Percentiles rank a stretch among this genome's conserved stretches.
Conservation (phyloP, 92 coral and sea anemone species). For the Diadumene lineata region DNA sequence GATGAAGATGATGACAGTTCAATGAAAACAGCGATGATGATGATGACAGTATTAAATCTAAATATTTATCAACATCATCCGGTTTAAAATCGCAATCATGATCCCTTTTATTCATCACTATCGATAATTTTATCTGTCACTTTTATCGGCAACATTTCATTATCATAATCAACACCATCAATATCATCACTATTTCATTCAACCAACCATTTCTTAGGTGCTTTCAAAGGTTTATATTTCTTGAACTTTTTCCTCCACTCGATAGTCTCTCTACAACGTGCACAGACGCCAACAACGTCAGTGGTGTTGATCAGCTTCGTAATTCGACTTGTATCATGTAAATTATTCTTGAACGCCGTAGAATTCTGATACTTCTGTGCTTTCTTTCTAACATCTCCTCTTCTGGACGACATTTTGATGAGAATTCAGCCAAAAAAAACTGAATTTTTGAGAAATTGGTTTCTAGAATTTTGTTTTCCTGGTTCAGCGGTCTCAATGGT, state of each 20-base stretch:
- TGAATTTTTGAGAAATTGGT: background rate
- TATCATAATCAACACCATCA: background rate
- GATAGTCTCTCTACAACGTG: constrained; percentile 78
- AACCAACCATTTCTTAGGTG: constrained; percentile 93
- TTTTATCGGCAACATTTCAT: background rate
- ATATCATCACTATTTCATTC: background rate
- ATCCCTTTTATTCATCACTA: too few species aligned
- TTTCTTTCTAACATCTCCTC: constrained; percentile 72
- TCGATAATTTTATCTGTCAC: background rate
- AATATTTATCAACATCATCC: too few species aligned
- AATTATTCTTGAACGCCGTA: constrained; percentile 73
- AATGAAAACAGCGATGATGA: background rate
- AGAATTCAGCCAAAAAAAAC: background rate
- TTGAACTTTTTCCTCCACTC: constrained; percentile 94
- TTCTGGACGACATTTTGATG: constrained; percentile 63
- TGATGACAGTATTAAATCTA: too few species aligned
- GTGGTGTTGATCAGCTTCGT: constrained; percentile 69
- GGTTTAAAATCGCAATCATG: too few species aligned
- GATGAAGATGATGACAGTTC: background rate
- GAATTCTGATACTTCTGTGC: constrained; percentile 85
- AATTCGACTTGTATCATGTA: constrained; percentile 75
- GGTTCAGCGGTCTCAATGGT: constrained; percentile 16
- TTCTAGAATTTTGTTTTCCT: background rate
- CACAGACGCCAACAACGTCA: constrained; percentile 88
- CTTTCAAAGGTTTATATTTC: constrained; percentile 87